Evolutionary conservation across 2,113 vertebrate genomes (phyloP).

Genomic region (Nycticryphes semicollaris): DNA sequence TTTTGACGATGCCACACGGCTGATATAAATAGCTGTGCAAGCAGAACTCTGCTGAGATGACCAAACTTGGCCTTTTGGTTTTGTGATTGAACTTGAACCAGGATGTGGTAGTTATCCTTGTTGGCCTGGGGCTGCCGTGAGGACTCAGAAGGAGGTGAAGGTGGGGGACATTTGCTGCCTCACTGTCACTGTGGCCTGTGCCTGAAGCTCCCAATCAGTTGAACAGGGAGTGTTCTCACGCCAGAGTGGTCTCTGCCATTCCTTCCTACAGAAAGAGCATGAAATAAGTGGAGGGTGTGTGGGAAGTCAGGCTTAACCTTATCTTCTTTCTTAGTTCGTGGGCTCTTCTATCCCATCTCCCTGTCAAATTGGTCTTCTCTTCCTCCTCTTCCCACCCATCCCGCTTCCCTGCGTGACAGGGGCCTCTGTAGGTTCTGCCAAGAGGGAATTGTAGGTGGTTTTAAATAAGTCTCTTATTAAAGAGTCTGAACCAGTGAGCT

Average conservation of each 20-base stretch:
- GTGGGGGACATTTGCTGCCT: fast-evolving
- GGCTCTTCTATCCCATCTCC: neutral
- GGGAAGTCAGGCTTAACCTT: neutral
- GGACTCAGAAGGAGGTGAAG: fast-evolving
- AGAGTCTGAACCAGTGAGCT: neutral
- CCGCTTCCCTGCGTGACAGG: neutral
- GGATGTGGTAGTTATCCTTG: neutral
- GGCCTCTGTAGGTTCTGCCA: neutral
- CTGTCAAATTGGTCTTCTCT: neutral
- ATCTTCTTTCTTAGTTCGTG: neutral
- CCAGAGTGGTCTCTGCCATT: neutral
- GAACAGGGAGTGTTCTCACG: fast-evolving
- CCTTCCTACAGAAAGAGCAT: neutral
- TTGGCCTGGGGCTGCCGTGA: neutral
- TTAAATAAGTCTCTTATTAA: neutral
- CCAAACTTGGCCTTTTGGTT: neutral
- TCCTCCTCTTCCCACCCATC: neutral
- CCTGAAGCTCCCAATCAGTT: neutral
- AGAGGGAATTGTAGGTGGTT: neutral
- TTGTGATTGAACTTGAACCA: neutral
- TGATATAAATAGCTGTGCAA: slow-evolving; percentile 11
- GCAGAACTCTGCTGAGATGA: neutral
- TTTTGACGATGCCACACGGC: neutral
- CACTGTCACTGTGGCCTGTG: neutral
- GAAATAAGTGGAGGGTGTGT: neutral